Percentiles rank a stretch among this genome's conserved stretches.
Evolutionary conservation across 2,797 vertebrate genomes (phyloP).

Genomic region (Anomalospiza imberbis): DNA sequence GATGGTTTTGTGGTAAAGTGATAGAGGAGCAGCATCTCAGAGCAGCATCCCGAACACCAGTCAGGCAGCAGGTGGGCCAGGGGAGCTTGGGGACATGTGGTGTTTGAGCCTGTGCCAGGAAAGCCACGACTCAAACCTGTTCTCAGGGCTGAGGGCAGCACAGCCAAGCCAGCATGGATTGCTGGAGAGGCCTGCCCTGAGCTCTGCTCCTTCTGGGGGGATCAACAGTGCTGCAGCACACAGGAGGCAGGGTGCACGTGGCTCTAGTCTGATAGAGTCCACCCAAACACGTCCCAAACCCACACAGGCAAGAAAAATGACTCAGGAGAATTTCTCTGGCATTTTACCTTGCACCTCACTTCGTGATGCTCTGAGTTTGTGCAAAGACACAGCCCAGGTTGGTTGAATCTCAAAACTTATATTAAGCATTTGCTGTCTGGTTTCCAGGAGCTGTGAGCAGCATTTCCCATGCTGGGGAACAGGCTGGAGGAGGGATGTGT

Average conservation of each 20-base stretch:
- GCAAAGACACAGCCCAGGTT: background rate
- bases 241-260: background rate
- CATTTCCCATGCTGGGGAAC: rapidly evolving
- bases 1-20: background rate
- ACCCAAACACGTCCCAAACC: background rate
- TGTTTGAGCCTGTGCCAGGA: background rate
- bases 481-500: background rate
- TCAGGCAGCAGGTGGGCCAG: background rate
- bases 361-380: background rate
- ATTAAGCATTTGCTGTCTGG: background rate
- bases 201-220: background rate
- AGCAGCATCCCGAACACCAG: background rate
- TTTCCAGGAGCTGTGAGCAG: background rate
- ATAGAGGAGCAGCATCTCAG: background rate
- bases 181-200: background rate
- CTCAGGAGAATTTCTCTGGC: background rate
- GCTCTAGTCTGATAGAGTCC: background rate
- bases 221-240: background rate
- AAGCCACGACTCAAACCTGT: rapidly evolving
- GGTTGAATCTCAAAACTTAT: background rate
- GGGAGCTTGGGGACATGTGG: rapidly evolving
- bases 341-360: background rate
- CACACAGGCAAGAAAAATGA: background rate
- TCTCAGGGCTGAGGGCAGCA: background rate
- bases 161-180: rapidly evolving